Evolutionary conservation across 1,140 invertebrate species (phyloP).

Genomic region (Drosophila miranda): DNA sequence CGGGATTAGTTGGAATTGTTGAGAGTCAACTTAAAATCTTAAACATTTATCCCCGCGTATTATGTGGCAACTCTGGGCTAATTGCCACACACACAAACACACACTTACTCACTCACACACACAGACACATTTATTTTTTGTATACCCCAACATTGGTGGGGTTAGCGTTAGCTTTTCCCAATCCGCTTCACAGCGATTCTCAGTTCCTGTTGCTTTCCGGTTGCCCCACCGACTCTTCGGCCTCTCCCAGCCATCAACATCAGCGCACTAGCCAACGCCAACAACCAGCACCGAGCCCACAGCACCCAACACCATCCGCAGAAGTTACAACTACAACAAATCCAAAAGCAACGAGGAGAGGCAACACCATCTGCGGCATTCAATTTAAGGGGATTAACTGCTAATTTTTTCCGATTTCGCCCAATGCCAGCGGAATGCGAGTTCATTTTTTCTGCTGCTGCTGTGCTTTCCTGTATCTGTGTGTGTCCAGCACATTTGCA

Average conservation of each 20-base stretch:
- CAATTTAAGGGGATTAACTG: conserved; percentile 82
- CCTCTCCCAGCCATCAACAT: conserved; percentile 3
- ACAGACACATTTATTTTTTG: conserved; percentile 27
- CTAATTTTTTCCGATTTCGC: conserved; percentile 81
- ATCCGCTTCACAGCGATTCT: not conserved
- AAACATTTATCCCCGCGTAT: conserved; percentile 81
- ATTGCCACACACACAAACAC: conserved; percentile 63
- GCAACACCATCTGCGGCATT: conserved; percentile 77
- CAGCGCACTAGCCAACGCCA: conserved; percentile 17
- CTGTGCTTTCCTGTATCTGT: conserved; percentile 15
- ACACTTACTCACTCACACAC: conserved; percentile 14
- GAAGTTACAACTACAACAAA: not conserved
- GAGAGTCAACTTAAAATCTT: conserved; percentile 75
- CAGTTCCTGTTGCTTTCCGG: conserved; percentile 31
- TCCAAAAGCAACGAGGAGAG: conserved; percentile 7
- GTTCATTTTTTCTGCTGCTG: conserved; percentile 41
- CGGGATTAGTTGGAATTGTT: conserved; percentile 76
- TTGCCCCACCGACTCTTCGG: too few relatives aligned
- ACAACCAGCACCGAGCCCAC: not conserved
- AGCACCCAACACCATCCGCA: not conserved
- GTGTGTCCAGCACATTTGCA: conserved; percentile 23
- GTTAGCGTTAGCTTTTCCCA: conserved; percentile 2
- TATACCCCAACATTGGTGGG: not conserved
- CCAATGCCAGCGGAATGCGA: conserved; percentile 66
- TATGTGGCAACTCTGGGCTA: conserved; percentile 81